Evolutionary conservation across 2,113 vertebrate genomes (phyloP).

Genomic region (Dryoscopus gambensis): DNA sequence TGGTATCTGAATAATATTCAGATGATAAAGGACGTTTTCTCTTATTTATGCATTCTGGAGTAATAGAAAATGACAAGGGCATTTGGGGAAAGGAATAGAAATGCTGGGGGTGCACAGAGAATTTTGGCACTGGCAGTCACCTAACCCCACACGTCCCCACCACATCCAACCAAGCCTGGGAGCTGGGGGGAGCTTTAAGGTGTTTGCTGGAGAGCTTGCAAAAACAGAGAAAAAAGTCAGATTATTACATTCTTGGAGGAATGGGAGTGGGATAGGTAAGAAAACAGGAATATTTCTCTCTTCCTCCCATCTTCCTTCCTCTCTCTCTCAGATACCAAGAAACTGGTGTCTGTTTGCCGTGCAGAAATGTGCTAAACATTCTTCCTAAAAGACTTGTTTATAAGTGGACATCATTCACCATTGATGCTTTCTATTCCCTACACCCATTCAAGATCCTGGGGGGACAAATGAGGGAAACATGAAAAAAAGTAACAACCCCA

Average conservation of each 20-base stretch:
- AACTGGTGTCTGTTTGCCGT: background rate
- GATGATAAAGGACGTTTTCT: conserved; percentile 52
- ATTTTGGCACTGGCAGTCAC: background rate
- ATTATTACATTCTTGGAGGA: background rate
- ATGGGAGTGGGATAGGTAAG: background rate
- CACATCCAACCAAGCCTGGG: background rate
- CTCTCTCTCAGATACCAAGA: background rate
- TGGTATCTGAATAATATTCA: conserved; percentile 53
- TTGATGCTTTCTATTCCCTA: background rate
- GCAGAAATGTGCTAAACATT: background rate
- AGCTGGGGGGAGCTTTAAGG: background rate
- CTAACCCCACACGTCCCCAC: background rate
- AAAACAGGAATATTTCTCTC: background rate
- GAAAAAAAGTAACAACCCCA: background rate
- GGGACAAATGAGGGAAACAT: fast-evolving
- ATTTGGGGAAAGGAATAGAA: background rate
- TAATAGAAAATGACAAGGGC: conserved; percentile 52
- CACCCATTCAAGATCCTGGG: fast-evolving
- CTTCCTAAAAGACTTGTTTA: background rate
- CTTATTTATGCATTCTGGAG: conserved; percentile 56
- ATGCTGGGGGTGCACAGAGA: background rate
- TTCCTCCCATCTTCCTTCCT: background rate
- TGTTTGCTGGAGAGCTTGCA: background rate
- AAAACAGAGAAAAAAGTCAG: background rate
- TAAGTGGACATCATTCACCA: background rate